These are phyloP conservation scores for Tamias sibiricus DNA, from an alignment of 2,113 vertebrate genomes.

Conservation along the genomic window DNA sequence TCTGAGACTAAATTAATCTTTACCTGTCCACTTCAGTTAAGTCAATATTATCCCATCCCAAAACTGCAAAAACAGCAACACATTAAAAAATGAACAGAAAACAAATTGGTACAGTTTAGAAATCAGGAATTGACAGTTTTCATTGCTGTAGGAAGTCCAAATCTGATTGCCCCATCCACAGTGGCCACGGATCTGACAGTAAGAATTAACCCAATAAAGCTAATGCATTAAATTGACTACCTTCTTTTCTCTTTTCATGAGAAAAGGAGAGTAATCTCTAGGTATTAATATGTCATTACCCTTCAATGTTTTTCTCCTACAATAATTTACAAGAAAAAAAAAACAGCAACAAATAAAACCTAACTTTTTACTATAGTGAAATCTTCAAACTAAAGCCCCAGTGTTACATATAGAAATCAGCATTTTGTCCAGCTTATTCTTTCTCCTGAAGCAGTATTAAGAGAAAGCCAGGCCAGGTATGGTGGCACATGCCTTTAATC, in stretches of 20 bases:
- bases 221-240: conserved; percentile 29
- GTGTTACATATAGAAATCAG: conserved; percentile 8
- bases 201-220: conserved; percentile 38
- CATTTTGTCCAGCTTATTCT: neutral
- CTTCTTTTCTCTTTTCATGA: conserved; percentile 12
- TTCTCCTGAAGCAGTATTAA: conserved; percentile 23
- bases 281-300: neutral
- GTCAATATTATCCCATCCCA: conserved; percentile 31
- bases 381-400: conserved; percentile 10
- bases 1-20: conserved; percentile 27
- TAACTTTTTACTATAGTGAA: neutral
- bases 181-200: neutral
- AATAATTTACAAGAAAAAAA: conserved; percentile 20
- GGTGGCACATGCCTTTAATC: too few species aligned
- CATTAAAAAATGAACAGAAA: conserved; percentile 36
- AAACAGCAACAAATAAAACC: neutral
- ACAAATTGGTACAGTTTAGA: neutral
- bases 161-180: neutral
- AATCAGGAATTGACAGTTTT: neutral
- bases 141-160: neutral
- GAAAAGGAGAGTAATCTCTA: neutral
- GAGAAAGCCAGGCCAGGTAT: too few species aligned
- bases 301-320: conserved; percentile 25
- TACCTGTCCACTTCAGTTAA: neutral
- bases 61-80: conserved; percentile 26